These are phyloP conservation scores for Polyommatus iphigenia DNA, from an alignment of 2,888 invertebrate species.

Conservation along the genomic window DNA sequence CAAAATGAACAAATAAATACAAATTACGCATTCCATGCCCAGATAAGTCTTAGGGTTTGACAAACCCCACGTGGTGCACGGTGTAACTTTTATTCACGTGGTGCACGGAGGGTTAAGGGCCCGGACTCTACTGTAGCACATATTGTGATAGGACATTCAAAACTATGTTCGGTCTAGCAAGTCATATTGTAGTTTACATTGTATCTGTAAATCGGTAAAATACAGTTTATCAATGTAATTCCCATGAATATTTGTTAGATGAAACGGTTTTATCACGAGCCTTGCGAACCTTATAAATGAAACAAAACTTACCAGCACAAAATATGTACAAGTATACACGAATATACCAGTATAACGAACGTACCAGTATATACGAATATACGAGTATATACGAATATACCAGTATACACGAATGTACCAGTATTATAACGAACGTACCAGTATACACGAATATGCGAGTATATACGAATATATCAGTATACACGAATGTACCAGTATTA, in stretches of 20 bases:
- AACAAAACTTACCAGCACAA: neutral
- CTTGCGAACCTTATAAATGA: neutral
- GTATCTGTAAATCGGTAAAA: no score
- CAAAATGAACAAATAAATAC: no score
- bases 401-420: constrained; percentile 21
- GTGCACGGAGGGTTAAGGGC: no score
- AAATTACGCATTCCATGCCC: no score
- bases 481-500: constrained; percentile 14
- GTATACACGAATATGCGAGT: constrained; percentile 20
- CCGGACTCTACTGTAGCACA: no score
- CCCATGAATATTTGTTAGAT: neutral
- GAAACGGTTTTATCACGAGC: neutral
- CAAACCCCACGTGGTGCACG: no score
- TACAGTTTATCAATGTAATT: no score
- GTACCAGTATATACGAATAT: constrained; percentile 11
- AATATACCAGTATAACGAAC: constrained; percentile 21
- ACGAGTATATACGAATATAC: constrained; percentile 16
- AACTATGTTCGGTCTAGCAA: no score
- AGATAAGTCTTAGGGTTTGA: no score
- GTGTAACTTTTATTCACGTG: no score
- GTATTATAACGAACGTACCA: constrained; percentile 14
- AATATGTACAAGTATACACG: neutral
- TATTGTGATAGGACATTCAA: no score
- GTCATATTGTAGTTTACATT: no score
- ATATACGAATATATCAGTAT: constrained; percentile 19